phyloP scores from a whole-genome alignment of 2,888 invertebrate genomes.

The Rhynchonema sp. region DNA sequence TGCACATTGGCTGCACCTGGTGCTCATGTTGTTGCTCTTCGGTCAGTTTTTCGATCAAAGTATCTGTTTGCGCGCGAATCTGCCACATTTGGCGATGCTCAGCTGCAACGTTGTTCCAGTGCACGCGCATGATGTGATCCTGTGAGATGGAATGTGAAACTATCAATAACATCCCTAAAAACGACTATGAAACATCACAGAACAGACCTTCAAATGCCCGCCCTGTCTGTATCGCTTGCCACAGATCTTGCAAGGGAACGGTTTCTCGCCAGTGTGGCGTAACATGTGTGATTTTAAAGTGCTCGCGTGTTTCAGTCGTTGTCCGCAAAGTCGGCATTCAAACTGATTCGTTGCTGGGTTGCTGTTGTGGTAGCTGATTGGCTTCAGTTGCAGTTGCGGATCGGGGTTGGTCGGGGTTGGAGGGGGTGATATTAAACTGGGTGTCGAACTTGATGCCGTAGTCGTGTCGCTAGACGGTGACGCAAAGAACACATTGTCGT shows the following conservation, averaged over 20 bases:
- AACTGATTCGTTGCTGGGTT: no score
- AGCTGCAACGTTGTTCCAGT: not conserved
- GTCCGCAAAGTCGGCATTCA: not conserved
- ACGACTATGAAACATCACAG: no score
- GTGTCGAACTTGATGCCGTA: not conserved
- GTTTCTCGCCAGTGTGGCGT: not conserved
- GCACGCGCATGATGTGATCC: not conserved
- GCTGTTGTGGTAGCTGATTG: no score
- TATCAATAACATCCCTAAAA: no score
- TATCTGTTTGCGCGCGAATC: not conserved
- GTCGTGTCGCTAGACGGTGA: no score
- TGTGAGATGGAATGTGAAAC: no score
- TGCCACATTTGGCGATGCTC: not conserved
- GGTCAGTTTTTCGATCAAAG: not conserved
- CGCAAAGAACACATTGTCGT: no score
- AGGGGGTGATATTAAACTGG: not conserved
- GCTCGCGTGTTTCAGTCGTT: not conserved
- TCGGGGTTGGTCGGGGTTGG: not conserved
- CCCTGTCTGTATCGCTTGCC: not conserved
- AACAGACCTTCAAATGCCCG: not conserved
- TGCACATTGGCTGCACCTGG: no score
- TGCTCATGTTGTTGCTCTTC: not conserved
- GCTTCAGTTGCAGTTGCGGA: no score
- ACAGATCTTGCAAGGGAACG: not conserved
- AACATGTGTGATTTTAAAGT: not conserved